Evolutionary conservation across 2,888 invertebrate genomes (phyloP).

Genomic region (Drosophila mimica): DNA sequence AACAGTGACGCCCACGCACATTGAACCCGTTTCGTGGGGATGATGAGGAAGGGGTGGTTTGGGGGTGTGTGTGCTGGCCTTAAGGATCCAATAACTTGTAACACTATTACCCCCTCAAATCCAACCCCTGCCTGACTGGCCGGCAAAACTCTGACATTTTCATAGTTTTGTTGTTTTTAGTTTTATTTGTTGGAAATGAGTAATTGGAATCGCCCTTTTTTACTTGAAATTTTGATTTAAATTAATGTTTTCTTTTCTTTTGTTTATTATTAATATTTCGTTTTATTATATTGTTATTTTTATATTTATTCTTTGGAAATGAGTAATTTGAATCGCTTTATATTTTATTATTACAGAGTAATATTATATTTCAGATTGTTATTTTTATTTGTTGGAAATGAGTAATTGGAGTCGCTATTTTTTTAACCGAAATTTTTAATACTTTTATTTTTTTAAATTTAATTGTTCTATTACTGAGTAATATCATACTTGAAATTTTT

Average conservation of each 20-base stretch:
- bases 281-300: neutral
- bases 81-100: constrained; percentile 16
- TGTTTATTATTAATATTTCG: neutral
- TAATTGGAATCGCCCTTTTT: neutral
- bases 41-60: neutral
- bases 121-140: constrained; percentile 12
- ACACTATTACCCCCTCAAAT: neutral
- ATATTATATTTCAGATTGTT: neutral
- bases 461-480: neutral
- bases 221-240: neutral
- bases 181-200: neutral
- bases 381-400: neutral
- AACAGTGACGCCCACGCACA: constrained; percentile 39
- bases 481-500: neutral
- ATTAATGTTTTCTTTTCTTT: neutral
- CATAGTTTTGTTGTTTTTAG: neutral
- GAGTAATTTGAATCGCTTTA: neutral
- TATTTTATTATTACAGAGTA: too few relatives aligned
- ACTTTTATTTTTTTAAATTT: too few relatives aligned
- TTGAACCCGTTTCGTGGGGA: constrained; percentile 29
- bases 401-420: too few relatives aligned
- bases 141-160: constrained; percentile 22
- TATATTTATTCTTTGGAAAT: neutral
- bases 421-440: too few relatives aligned
- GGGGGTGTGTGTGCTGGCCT: constrained; percentile 5